Percentiles rank a stretch among this genome's conserved stretches.
These are phyloP conservation scores for Drosophila longiperda DNA, from an alignment of 2,888 invertebrate species.

Conservation along the genomic window DNA sequence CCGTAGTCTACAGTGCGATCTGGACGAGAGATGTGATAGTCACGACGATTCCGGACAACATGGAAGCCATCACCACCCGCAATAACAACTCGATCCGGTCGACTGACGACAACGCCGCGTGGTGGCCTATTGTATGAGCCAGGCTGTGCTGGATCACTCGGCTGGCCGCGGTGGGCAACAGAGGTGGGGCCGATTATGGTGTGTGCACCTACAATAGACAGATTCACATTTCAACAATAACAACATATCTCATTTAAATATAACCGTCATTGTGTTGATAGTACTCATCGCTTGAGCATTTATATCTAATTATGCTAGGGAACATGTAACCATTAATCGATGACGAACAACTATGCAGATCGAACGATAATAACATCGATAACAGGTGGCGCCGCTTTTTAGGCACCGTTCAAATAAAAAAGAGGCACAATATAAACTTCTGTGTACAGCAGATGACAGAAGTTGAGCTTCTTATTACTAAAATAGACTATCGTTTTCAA, in stretches of 20 bases:
- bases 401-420: background rate
- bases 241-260: background rate
- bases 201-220: constrained; percentile 30
- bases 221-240: background rate
- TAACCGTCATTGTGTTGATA: background rate
- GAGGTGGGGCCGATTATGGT: constrained; percentile 50
- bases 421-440: background rate
- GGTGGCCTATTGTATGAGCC: background rate
- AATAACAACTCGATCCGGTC: constrained; percentile 34
- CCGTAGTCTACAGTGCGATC: constrained; percentile 50
- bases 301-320: background rate
- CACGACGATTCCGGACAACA: constrained; percentile 32
- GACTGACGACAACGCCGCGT: constrained; percentile 5
- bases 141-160: background rate
- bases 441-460: background rate
- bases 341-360: background rate
- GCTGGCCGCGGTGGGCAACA: constrained; percentile 27
- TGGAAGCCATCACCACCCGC: background rate
- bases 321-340: background rate
- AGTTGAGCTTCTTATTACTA: background rate
- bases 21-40: constrained; percentile 42
- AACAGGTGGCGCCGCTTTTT: background rate
- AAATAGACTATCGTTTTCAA: background rate
- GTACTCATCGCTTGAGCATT: background rate
- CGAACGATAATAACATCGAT: background rate